Percentiles rank a stretch among this genome's conserved stretches.
These are phyloP conservation scores for Xylocopa sonorina DNA, from an alignment of 1,140 invertebrate species.

Conservation along the genomic window DNA sequence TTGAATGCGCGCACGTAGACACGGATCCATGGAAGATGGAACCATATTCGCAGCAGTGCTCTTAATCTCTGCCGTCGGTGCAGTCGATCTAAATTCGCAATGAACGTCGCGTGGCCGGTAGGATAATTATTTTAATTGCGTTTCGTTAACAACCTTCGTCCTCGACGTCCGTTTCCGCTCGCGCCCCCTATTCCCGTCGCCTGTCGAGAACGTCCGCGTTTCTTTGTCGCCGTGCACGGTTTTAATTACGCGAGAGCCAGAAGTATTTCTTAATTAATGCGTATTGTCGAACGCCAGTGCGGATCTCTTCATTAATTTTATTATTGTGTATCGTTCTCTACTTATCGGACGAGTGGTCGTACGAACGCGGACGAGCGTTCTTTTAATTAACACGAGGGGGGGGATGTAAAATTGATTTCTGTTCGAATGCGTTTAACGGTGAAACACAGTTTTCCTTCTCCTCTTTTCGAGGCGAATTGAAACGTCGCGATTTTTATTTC, in stretches of 20 bases:
- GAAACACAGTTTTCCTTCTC: too few relatives aligned
- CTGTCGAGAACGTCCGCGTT: neutral
- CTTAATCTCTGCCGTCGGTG: neutral
- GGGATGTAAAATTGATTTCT: too few relatives aligned
- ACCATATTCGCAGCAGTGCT: neutral
- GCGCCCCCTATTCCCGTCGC: neutral
- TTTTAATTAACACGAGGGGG: too few relatives aligned
- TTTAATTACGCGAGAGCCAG: conserved; percentile 18
- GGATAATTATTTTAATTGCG: conserved; percentile 33
- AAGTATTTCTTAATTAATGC: conserved; percentile 9
- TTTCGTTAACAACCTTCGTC: conserved; percentile 25
- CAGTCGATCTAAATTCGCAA: neutral
- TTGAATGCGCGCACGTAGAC: too few relatives aligned
- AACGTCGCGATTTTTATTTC: too few relatives aligned
- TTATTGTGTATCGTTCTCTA: neutral
- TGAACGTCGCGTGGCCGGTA: neutral
- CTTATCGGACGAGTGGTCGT: neutral
- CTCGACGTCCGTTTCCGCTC: neutral
- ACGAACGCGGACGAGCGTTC: too few relatives aligned
- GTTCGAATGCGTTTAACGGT: too few relatives aligned
- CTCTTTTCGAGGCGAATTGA: too few relatives aligned
- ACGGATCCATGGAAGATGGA: too few relatives aligned
- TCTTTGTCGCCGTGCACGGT: neutral
- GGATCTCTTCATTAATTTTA: neutral
- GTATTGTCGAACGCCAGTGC: neutral